A percentile compares a stretch with the other conserved stretches of the same genome.
Evolutionary conservation across 2,113 vertebrate genomes (phyloP).

Genomic region (Thomomys bottae): DNA sequence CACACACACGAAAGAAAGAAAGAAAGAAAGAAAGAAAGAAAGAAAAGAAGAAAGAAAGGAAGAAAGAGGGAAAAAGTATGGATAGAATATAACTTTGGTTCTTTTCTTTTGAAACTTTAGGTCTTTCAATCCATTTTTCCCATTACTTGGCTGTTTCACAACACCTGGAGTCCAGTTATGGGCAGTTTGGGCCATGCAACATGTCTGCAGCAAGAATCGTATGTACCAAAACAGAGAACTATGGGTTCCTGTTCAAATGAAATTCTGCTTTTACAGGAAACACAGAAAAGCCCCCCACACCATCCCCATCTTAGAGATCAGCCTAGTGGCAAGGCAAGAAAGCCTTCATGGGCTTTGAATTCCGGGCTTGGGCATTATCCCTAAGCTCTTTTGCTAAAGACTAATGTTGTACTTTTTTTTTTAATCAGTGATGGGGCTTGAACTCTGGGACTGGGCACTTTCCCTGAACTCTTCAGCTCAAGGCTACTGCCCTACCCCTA

Average conservation of each 20-base stretch:
- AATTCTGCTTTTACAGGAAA: constrained; percentile 49
- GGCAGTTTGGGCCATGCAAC: constrained; percentile 99
- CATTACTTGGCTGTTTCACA: constrained; percentile 95
- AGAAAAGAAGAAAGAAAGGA: not conserved
- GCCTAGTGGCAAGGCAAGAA: too few species aligned
- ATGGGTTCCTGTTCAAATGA: not conserved
- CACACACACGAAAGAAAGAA: too few species aligned
- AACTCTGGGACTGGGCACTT: too few species aligned
- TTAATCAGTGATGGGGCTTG: too few species aligned
- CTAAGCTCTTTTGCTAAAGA: too few species aligned
- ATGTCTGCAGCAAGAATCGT: constrained; percentile 99
- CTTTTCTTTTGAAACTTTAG: constrained; percentile 81
- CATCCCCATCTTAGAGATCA: too few species aligned
- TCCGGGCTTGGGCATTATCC: not conserved
- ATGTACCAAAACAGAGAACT: constrained; percentile 79
- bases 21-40: too few species aligned
- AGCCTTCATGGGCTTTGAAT: too few species aligned
- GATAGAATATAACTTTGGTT: constrained; percentile 42
- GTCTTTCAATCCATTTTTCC: constrained; percentile 99
- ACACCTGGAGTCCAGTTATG: constrained; percentile 98
- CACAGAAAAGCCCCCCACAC: too few species aligned
- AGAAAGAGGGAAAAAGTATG: not conserved
- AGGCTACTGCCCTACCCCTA: too few species aligned
- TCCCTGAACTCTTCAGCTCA: too few species aligned
- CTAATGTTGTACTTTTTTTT: too few species aligned